phyloP scores from a whole-genome alignment of 2,888 invertebrate species.

The Fissipunctia ypsillon region DNA sequence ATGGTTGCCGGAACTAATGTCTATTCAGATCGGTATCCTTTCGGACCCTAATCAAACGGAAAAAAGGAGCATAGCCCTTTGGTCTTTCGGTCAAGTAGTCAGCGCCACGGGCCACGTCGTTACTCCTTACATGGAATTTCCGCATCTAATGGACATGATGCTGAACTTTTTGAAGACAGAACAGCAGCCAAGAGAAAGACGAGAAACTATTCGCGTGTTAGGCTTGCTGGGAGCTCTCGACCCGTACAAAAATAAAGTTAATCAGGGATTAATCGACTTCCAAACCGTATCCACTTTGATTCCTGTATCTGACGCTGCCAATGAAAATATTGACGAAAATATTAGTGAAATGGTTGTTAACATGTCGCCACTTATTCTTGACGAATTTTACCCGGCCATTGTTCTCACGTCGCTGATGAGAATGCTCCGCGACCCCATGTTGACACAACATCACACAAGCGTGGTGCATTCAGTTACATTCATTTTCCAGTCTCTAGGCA shows the following conservation, averaged over 20 bases:
- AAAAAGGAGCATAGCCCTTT: slow-evolving; percentile 98
- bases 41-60: slow-evolving; percentile 98
- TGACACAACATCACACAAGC: slow-evolving; percentile 97
- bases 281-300: slow-evolving; percentile 95
- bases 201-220: slow-evolving; percentile 98
- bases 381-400: slow-evolving; percentile 99
- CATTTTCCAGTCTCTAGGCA: slow-evolving; percentile 98
- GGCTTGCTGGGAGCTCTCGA: slow-evolving; percentile 99
- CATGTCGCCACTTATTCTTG: slow-evolving; percentile 96
- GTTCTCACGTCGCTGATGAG: slow-evolving; percentile 98
- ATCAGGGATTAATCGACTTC: slow-evolving; percentile 97
- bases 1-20: slow-evolving; percentile 97
- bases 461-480: slow-evolving; percentile 99
- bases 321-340: slow-evolving; percentile 91
- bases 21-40: slow-evolving; percentile 97
- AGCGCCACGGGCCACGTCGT: slow-evolving; percentile 99
- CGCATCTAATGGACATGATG: slow-evolving; percentile 96
- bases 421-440: slow-evolving; percentile 97
- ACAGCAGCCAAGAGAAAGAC: slow-evolving; percentile 95
- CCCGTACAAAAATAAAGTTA: slow-evolving; percentile 99
- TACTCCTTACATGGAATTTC: slow-evolving; percentile 98
- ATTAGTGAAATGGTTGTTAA: slow-evolving; percentile 98
- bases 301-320: slow-evolving; percentile 93
- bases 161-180: slow-evolving; percentile 98
- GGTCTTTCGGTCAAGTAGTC: slow-evolving; percentile 98